These are phyloP conservation scores for Laticauda colubrina DNA, from an alignment of 2,113 vertebrate genomes.

Conservation along the genomic window DNA sequence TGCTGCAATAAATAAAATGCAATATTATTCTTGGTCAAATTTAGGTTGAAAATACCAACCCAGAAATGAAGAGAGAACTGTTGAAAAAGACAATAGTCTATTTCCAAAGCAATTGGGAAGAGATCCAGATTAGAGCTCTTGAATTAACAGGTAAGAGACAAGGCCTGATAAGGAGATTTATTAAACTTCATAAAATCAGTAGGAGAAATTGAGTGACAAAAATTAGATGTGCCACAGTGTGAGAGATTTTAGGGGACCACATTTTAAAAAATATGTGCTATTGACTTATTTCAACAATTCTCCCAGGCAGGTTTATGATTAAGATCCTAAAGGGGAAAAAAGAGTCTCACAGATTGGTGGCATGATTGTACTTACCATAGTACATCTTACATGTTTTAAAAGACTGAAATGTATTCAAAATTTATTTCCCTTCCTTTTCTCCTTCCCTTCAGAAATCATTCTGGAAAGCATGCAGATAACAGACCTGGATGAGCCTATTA, in stretches of 20 bases:
- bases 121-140: neutral
- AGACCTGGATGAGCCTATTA: neutral
- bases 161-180: neutral
- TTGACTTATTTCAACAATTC: neutral
- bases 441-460: neutral
- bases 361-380: neutral
- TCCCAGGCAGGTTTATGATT: neutral
- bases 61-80: neutral
- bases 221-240: neutral
- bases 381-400: neutral
- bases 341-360: neutral
- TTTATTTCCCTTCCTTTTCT: neutral
- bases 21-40: neutral
- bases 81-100: neutral
- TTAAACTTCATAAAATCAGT: neutral
- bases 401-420: neutral
- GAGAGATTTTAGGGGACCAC: neutral
- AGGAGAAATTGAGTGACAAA: neutral
- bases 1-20: neutral
- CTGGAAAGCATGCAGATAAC: constrained; percentile 1
- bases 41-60: neutral
- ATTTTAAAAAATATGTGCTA: neutral
- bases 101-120: constrained; percentile 10
- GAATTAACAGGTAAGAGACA: constrained; percentile 8
- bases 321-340: neutral